A percentile compares a stretch with the other conserved stretches of the same genome.
Evolutionary conservation across 2,888 invertebrate genomes (phyloP).

Genomic region (Opisthograptis luteolata): DNA sequence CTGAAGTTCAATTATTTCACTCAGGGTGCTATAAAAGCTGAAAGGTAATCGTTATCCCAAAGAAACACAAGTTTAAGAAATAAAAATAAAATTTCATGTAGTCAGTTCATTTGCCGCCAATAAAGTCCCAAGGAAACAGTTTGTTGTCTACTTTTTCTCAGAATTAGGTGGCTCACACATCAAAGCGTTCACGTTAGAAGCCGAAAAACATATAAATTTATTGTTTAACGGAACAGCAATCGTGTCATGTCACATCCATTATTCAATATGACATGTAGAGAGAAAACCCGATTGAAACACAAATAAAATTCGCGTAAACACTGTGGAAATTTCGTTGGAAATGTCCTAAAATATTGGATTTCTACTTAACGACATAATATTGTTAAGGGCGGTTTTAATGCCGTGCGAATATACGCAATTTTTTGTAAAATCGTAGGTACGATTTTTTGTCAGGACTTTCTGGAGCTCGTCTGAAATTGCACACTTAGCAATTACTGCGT

Average conservation of each 20-base stretch:
- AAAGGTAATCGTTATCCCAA: no score
- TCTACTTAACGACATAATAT: background rate
- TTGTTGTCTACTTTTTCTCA: background rate
- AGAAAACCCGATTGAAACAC: constrained; percentile 8
- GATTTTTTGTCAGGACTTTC: no score
- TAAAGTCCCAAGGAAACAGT: no score
- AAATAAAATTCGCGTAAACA: constrained; percentile 20
- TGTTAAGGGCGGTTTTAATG: background rate
- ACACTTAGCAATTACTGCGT: no score
- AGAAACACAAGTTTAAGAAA: no score
- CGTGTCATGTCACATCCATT: constrained; percentile 21
- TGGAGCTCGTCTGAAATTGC: no score
- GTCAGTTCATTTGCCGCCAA: no score
- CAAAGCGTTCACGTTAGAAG: background rate
- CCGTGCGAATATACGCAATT: no score
- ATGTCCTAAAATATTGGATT: constrained; percentile 9
- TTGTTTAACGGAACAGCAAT: constrained; percentile 6
- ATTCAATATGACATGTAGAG: constrained; percentile 19
- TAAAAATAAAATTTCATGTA: no score
- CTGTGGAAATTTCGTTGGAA: constrained; percentile 1
- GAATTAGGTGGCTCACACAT: background rate
- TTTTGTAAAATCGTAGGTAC: no score
- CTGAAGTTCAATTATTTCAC: no score
- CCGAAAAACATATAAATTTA: background rate
- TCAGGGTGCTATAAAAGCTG: no score